phyloP scores from a whole-genome alignment of 2,888 invertebrate genomes.

The Lamellibrachia satsuma region DNA sequence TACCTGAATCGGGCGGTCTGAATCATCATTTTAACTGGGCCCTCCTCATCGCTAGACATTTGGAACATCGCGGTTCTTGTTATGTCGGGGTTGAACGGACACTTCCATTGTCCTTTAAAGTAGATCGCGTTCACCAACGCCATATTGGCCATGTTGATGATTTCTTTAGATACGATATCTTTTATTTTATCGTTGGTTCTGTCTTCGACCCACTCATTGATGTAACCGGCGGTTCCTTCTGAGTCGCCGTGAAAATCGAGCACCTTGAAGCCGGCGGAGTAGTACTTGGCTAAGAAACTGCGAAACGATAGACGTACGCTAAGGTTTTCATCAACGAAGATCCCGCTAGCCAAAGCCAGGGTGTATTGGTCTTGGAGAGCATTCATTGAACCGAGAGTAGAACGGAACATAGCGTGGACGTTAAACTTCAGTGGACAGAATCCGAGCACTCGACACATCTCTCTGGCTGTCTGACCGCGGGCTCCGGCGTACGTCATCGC shows the following conservation, averaged over 20 bases:
- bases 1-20: slow-evolving; percentile 73
- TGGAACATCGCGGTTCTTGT: background rate
- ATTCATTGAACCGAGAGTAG: background rate
- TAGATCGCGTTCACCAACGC: slow-evolving; percentile 68
- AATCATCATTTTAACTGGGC: slow-evolving; percentile 74
- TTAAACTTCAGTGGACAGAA: background rate
- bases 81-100: slow-evolving; percentile 67
- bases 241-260: slow-evolving; percentile 44
- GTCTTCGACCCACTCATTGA: slow-evolving; percentile 84
- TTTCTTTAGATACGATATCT: slow-evolving; percentile 74
- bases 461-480: background rate
- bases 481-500: slow-evolving; percentile 10
- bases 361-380: background rate
- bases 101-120: slow-evolving; percentile 67
- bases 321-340: background rate
- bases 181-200: slow-evolving; percentile 85
- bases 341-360: background rate
- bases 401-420: background rate
- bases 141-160: slow-evolving; percentile 64
- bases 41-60: background rate
- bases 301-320: background rate
- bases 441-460: background rate
- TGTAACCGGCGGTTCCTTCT: slow-evolving; percentile 66
- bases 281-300: background rate
- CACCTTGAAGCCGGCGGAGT: background rate